Base-by-base conservation (phyloP, 2,797 vertebrate genomes). In the Emydoidea blandingii region DNA sequence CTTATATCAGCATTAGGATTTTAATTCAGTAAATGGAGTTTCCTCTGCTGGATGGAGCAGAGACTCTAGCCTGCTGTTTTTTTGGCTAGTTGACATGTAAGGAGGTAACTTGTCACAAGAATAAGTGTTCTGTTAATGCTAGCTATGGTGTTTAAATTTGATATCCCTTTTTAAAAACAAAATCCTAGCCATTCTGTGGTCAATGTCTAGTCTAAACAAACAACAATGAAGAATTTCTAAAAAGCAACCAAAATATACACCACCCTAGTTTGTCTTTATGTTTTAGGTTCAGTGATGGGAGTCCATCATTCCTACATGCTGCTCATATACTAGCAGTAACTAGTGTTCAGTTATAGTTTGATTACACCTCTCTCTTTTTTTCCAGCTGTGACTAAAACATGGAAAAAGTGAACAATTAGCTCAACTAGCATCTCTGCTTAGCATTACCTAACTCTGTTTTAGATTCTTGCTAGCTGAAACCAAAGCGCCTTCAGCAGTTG, bases 371-470 rank as follows among this genome's bases (percentile, higher is more conserved):
- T 93, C 88, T 96, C 56, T 44, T 50, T 57, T 95, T 95, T 95
- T 93, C 85, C 93, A 21, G 29, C 49, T 62, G 59, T 81, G 79
- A 7, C 74, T 57, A 85, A 97, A 95, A 72, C 92, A 34, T 91
- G 96, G 96, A 94, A 93, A 94, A 96, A 96, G 94, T 94, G 94
- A 97, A 94, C 89, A 96, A 93, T 92, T 21, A 0, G 74, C 81
- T 72, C 37, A 16, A 57, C 52, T 79, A 87, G 47, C 92, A 85
- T 52, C 68, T 92, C 12, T 87, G 84, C n/a, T 94, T 27, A 23
- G n/a, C 37, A 86, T 44, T 62, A 89, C 59, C 29, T 44, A 15
- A 86, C 56, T 54, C 81, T 90, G 83, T 37, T 94, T 49, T 47
- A 41, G 79, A 23, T 86, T 85, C 41, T 88, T 78, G 83, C 89